Evolutionary conservation across 2,888 invertebrate species (phyloP).

Genomic region (Macrostomum cliftonense): DNA sequence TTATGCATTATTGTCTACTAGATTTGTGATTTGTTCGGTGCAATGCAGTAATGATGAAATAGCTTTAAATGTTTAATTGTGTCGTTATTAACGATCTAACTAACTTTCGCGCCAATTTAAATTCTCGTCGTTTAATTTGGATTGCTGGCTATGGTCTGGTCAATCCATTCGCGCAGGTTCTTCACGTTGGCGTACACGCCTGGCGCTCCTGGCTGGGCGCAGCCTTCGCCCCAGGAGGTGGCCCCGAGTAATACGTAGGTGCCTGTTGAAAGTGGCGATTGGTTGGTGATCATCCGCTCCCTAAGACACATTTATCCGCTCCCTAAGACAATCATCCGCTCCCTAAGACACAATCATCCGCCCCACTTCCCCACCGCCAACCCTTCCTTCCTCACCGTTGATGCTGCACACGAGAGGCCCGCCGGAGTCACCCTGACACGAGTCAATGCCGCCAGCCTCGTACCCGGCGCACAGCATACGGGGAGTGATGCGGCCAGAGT

Average conservation of each 20-base stretch:
- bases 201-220: constrained; percentile 23
- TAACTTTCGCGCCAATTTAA: too few relatives aligned
- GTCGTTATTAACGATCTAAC: too few relatives aligned
- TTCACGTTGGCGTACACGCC: constrained; percentile 25
- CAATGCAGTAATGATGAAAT: too few relatives aligned
- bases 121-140: too few relatives aligned
- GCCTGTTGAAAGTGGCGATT: too few relatives aligned
- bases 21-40: too few relatives aligned
- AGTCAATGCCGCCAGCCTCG: constrained; percentile 54
- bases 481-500: constrained; percentile 47
- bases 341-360: too few relatives aligned
- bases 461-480: constrained; percentile 65
- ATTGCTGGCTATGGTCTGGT: constrained; percentile 3
- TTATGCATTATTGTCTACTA: too few relatives aligned
- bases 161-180: constrained; percentile 20
- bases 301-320: too few relatives aligned
- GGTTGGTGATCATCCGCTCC: too few relatives aligned
- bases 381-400: constrained; percentile 34
- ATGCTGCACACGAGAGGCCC: constrained; percentile 57
- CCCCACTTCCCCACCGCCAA: constrained; percentile 23
- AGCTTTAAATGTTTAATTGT: too few relatives aligned
- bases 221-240: constrained; percentile 27
- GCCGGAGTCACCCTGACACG: constrained; percentile 65
- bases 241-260: constrained; percentile 23
- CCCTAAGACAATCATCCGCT: too few relatives aligned